Evolutionary conservation across 2,888 invertebrate species (phyloP).

Genomic region (Drosophila robusta): DNA sequence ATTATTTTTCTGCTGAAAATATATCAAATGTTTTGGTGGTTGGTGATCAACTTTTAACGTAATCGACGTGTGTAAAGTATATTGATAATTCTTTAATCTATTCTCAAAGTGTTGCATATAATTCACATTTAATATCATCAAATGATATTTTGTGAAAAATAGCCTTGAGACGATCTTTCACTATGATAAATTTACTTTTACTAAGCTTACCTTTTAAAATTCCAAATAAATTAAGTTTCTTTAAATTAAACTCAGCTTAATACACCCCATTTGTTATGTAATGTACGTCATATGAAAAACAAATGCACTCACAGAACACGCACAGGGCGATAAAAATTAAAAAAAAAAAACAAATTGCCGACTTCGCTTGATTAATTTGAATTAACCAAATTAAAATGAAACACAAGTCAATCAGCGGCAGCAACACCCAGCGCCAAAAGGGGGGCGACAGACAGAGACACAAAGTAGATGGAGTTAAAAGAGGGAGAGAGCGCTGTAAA

Average conservation of each 20-base stretch:
- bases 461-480: background rate
- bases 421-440: slow-evolving; percentile 66
- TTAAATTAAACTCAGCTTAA: background rate
- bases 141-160: too few species aligned
- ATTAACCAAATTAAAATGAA: slow-evolving; percentile 84
- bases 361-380: slow-evolving; percentile 84
- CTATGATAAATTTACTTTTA: too few species aligned
- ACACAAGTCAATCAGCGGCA: slow-evolving; percentile 80
- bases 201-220: too few species aligned
- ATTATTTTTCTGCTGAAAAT: too few species aligned
- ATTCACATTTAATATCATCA: too few species aligned
- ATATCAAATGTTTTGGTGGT: too few species aligned
- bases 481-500: background rate
- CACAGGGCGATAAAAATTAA: slow-evolving; percentile 38
- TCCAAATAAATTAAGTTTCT: too few species aligned
- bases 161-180: too few species aligned
- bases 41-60: too few species aligned
- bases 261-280: background rate
- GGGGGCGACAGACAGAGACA: slow-evolving; percentile 9
- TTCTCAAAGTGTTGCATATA: too few species aligned
- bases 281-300: slow-evolving; percentile 21
- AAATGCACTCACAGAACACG: slow-evolving; percentile 40
- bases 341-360: slow-evolving; percentile 60
- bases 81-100: too few species aligned
- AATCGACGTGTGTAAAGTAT: too few species aligned